A percentile compares a stretch with the other conserved stretches of the same genome.
These are phyloP conservation scores for Oxystoma pomonae DNA, from an alignment of 2,888 invertebrate species.

Conservation along the genomic window DNA sequence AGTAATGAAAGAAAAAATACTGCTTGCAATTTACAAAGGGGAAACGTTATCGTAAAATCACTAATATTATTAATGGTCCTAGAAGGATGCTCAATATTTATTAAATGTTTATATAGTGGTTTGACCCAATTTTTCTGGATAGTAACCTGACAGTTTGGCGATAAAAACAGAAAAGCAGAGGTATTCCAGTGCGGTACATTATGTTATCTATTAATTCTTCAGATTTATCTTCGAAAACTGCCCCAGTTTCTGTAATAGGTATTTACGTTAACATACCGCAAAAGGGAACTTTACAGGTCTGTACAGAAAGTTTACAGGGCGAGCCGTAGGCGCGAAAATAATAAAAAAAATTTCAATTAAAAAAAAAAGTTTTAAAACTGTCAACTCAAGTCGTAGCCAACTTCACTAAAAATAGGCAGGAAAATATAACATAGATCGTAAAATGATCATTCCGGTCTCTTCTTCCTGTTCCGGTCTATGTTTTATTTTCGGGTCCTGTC, in stretches of 20 bases:
- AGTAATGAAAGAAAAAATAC: not conserved
- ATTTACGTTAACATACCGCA: not conserved
- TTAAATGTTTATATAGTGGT: not conserved
- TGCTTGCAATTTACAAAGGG: not conserved
- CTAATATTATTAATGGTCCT: too few relatives aligned
- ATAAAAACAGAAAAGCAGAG: not conserved
- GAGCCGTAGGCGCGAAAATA: too few relatives aligned
- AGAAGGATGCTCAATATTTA: not conserved
- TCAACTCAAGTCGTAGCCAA: too few relatives aligned
- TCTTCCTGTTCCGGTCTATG: too few relatives aligned
- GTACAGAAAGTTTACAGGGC: too few relatives aligned
- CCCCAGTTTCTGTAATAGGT: not conserved
- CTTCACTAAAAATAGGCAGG: too few relatives aligned
- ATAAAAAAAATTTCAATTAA: too few relatives aligned
- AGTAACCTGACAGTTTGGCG: not conserved
- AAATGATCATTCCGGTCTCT: too few relatives aligned
- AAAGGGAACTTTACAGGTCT: too few relatives aligned
- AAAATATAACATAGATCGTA: too few relatives aligned
- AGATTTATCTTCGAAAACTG: not conserved
- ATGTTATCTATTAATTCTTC: not conserved
- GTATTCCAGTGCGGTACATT: not conserved
- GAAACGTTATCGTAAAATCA: not conserved
- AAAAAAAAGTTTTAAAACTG: too few relatives aligned
- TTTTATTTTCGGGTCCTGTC: too few relatives aligned
- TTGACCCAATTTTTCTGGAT: not conserved